These are phyloP conservation scores for Luehdorfia chinensis DNA, from an alignment of 1,140 invertebrate species.

Conservation along the genomic window DNA sequence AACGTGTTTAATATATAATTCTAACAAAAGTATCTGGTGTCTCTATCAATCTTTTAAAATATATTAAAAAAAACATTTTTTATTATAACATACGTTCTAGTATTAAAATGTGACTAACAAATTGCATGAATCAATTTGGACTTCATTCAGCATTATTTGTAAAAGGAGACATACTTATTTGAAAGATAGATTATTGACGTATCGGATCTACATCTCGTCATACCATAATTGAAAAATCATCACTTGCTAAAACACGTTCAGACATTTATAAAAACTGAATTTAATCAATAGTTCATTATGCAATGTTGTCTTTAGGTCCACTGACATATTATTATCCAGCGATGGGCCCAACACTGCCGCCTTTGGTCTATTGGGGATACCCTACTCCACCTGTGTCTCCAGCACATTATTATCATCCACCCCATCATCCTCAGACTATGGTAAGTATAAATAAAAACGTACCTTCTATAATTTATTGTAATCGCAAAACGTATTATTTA, in stretches of 20 bases:
- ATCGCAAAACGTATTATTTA: too few relatives aligned
- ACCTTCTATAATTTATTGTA: too few relatives aligned
- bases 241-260: too few relatives aligned
- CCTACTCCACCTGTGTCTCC: constrained; percentile 94
- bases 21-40: constrained; percentile 13
- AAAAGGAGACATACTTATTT: too few relatives aligned
- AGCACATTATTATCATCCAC: constrained; percentile 86
- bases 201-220: too few relatives aligned
- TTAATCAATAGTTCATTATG: too few relatives aligned
- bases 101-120: constrained; percentile 11
- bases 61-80: too few relatives aligned
- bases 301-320: constrained; percentile 51
- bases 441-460: constrained; percentile 53
- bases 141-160: too few relatives aligned
- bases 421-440: constrained; percentile 71
- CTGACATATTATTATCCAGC: constrained; percentile 66
- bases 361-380: constrained; percentile 92
- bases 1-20: constrained; percentile 5
- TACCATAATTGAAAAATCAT: too few relatives aligned
- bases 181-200: too few relatives aligned
- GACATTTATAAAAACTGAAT: too few relatives aligned
- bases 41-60: too few relatives aligned
- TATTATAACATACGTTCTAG: neutral
- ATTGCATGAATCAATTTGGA: neutral
- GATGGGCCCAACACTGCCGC: constrained; percentile 78